Evolutionary conservation across 2,113 vertebrate genomes (phyloP).

Genomic region (Tylochromis polylepis): DNA sequence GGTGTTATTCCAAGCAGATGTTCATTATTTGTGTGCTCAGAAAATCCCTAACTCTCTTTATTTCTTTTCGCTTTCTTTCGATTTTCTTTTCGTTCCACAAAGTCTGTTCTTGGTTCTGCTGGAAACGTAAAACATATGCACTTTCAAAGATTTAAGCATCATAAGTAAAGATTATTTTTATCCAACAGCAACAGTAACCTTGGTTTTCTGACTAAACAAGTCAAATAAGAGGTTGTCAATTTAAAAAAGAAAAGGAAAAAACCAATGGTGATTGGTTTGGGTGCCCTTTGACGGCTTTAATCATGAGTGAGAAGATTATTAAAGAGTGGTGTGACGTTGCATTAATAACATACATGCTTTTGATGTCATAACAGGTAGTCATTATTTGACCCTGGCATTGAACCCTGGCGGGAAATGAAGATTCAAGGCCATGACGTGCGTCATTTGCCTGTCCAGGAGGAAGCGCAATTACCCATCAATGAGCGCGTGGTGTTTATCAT

Average conservation of each 20-base stretch:
- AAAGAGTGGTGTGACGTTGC: neutral
- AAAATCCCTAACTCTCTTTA: neutral
- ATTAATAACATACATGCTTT: neutral
- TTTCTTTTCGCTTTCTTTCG: too few species aligned
- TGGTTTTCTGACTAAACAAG: neutral
- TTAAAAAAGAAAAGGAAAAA: neutral
- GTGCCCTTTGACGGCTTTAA: neutral
- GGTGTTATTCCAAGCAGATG: neutral
- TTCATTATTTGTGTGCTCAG: neutral
- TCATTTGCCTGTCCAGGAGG: conserved; percentile 55
- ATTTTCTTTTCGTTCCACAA: neutral
- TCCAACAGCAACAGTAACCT: neutral
- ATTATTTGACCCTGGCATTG: conserved; percentile 16
- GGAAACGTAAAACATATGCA: neutral
- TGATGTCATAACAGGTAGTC: conserved; percentile 1
- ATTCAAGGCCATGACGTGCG: conserved; percentile 38
- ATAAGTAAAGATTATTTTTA: neutral
- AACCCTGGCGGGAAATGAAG: conserved; percentile 38
- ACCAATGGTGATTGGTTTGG: neutral
- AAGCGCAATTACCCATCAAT: conserved; percentile 46
- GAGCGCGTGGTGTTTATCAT: conserved; percentile 41
- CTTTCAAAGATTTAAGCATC: neutral
- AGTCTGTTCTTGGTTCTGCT: neutral
- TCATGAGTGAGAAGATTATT: neutral
- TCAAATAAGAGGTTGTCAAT: neutral